These are phyloP conservation scores for Onychostruthus taczanowskii DNA, from an alignment of 2,113 vertebrate genomes.

Conservation along the genomic window DNA sequence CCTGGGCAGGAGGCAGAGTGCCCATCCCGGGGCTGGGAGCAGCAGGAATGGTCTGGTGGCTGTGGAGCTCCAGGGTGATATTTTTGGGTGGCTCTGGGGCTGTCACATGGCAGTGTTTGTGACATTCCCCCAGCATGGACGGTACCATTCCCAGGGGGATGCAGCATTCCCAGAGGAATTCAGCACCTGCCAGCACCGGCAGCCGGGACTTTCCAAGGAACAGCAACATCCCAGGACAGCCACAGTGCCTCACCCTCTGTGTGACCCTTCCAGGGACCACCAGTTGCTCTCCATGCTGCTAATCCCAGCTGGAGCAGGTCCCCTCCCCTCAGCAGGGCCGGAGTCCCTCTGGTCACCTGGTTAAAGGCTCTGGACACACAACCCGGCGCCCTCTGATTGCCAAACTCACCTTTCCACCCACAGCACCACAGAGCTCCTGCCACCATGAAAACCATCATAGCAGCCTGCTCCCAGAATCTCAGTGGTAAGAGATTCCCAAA, in stretches of 20 bases:
- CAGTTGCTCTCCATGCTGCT: not conserved
- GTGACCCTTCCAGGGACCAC: not conserved
- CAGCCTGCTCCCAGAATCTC: slow-evolving; percentile 59
- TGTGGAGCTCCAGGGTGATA: not conserved
- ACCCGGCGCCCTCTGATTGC: not conserved
- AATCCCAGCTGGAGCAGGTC: not conserved
- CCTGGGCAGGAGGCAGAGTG: not conserved
- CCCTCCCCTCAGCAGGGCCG: not conserved
- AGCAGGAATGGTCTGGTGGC: not conserved
- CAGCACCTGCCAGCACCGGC: accelerated
- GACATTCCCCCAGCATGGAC: not conserved
- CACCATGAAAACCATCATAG: slow-evolving; percentile 68
- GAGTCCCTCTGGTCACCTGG: slow-evolving; percentile 4
- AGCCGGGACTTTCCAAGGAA: accelerated
- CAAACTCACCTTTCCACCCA: not conserved
- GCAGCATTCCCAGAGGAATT: not conserved
- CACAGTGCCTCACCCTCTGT: accelerated
- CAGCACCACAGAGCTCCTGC: not conserved
- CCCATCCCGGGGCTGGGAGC: not conserved
- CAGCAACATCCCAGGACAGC: accelerated
- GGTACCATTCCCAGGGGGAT: not conserved
- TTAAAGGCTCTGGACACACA: not conserved
- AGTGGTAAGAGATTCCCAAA: slow-evolving; percentile 22
- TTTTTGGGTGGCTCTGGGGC: not conserved
- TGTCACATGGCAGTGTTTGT: not conserved